Evolutionary conservation across 2,888 invertebrate species (phyloP).

Genomic region (Xestobium rufovillosum): DNA sequence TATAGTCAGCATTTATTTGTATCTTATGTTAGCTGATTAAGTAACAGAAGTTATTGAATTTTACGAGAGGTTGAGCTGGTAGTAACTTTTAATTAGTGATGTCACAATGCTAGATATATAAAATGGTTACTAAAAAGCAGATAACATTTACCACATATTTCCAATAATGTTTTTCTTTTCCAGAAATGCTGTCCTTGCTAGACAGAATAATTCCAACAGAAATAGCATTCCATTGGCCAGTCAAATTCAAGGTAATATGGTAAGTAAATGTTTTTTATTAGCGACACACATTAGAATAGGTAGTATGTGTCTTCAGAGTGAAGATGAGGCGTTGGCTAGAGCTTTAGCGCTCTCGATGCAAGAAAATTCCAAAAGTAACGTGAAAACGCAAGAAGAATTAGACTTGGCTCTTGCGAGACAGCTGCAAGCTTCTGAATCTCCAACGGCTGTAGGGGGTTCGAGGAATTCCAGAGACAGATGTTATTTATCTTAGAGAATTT

Average conservation of each 20-base stretch:
- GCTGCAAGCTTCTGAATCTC: constrained; percentile 35
- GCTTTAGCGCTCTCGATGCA: constrained; percentile 73
- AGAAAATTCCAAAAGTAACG: constrained; percentile 41
- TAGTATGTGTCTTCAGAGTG: constrained; percentile 50
- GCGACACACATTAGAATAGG: too few relatives aligned
- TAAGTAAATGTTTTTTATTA: too few relatives aligned
- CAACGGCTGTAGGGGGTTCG: constrained; percentile 28
- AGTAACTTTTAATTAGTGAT: too few relatives aligned
- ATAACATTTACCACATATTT: too few relatives aligned
- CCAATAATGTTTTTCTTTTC: constrained; percentile 20
- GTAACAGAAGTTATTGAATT: too few relatives aligned
- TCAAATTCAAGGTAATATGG: constrained; percentile 61
- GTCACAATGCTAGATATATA: too few relatives aligned
- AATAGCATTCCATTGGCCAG: constrained; percentile 19
- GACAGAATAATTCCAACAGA: constrained; percentile 38
- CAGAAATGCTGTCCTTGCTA: constrained; percentile 46
- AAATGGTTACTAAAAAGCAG: too few relatives aligned
- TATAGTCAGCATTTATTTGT: constrained; percentile 4
- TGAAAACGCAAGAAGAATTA: constrained; percentile 36
- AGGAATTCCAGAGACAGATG: constrained; percentile 39
- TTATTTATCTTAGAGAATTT: constrained; percentile 39
- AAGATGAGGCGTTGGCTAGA: constrained; percentile 85
- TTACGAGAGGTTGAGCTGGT: too few relatives aligned
- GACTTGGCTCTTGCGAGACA: constrained; percentile 49
- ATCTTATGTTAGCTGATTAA: too few relatives aligned